Conservation (phyloP, 2,888 invertebrate genomes). For the Mayetiola destructor region DNA sequence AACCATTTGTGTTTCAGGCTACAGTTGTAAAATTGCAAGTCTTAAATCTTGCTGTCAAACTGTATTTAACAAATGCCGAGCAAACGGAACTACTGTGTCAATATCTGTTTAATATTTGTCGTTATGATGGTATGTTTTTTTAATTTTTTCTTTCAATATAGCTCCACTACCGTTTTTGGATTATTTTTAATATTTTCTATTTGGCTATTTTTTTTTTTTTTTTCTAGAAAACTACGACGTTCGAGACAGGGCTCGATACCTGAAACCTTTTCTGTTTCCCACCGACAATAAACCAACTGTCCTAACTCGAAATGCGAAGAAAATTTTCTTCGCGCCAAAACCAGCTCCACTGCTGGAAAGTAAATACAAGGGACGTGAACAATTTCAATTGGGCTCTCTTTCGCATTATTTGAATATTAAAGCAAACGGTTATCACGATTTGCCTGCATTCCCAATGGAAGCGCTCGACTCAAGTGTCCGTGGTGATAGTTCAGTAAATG, state of each 20-base stretch:
- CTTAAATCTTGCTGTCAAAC: constrained; percentile 84
- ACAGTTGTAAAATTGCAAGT: constrained; percentile 93
- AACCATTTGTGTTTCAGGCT: constrained; percentile 43
- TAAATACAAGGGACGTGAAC: constrained; percentile 66
- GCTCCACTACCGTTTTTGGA: too few species aligned
- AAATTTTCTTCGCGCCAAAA: constrained; percentile 81
- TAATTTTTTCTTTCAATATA: too few species aligned
- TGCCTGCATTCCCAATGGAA: constrained; percentile 67
- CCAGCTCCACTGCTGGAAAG: constrained; percentile 86
- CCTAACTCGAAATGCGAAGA: constrained; percentile 54
- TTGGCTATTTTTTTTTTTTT: too few species aligned
- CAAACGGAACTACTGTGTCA: constrained; percentile 78
- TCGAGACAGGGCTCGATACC: constrained; percentile 81
- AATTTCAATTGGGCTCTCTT: constrained; percentile 84
- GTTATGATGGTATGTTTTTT: too few species aligned
- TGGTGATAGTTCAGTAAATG: constrained; percentile 38
- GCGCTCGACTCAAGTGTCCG: constrained; percentile 62
- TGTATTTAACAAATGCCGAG: constrained; percentile 74
- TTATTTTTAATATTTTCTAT: too few species aligned
- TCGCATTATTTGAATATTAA: constrained; percentile 84
- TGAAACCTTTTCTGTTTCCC: constrained; percentile 64
- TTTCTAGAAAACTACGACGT: constrained; percentile 97
- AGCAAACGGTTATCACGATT: constrained; percentile 75
- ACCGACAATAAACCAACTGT: constrained; percentile 38
- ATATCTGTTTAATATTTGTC: constrained; percentile 86